Conservation (phyloP, 2,797 vertebrate genomes). For the Avahi laniger region DNA sequence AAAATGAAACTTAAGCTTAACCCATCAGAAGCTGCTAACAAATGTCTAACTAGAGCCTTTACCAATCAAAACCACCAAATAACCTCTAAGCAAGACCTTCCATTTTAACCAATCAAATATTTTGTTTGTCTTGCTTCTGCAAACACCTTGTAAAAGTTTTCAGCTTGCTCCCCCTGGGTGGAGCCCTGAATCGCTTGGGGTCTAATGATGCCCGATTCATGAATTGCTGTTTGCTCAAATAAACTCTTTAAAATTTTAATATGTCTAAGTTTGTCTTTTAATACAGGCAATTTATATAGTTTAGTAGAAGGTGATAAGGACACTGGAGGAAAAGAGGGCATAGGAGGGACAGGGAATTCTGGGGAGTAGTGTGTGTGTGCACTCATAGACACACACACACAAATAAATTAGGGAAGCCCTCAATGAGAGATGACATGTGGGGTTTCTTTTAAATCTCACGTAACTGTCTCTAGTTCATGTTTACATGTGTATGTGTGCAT, state of each 20-base stretch:
- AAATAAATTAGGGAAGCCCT: not conserved
- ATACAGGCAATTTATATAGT: not conserved
- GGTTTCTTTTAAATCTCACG: not conserved
- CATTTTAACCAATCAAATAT: not conserved
- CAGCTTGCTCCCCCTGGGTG: not conserved
- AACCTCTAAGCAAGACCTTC: not conserved
- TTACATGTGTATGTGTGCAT: fast-evolving
- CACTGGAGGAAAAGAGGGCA: not conserved
- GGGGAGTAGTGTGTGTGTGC: fast-evolving
- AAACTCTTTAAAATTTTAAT: not conserved
- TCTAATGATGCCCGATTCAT: not conserved
- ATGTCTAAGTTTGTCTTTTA: not conserved
- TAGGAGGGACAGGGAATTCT: not conserved
- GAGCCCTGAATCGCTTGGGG: not conserved
- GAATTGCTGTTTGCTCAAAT: not conserved
- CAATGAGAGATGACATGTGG: not conserved
- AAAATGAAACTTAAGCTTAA: not conserved
- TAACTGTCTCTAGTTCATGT: not conserved
- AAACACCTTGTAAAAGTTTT: not conserved
- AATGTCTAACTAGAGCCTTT: not conserved
- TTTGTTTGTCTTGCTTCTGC: not conserved
- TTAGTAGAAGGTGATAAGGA: not conserved
- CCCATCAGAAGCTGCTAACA: not conserved
- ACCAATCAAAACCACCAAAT: not conserved
- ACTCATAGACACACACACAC: fast-evolving